Evolutionary conservation across 1,140 invertebrate genomes (phyloP), one percentile per base, ranked within the genome.

Genomic region (Centruroides vittatus): DNA sequence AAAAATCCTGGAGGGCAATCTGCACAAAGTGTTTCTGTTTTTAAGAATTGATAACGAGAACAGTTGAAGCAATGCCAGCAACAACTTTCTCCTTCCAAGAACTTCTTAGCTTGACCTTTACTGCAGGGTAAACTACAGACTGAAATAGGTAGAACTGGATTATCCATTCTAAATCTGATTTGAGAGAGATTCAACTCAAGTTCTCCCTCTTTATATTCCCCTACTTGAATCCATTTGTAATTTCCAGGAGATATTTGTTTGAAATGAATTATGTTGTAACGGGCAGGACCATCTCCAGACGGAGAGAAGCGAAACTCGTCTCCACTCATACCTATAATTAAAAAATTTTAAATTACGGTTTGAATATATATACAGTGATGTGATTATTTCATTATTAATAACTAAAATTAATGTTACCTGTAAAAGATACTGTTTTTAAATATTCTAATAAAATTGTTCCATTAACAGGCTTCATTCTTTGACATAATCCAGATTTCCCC

Each of bases 51-150:
- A 76, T 93, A 93, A 70, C 86, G 84, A 50, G 86, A 84, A 73
- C 93, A 96, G 75, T 91, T 89, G 78, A 91, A 87, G 75, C 93
- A 96, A 67, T 90, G 89, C 91, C 92, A 97, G 73, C 93, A 96
- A 73, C 92, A 96, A 66, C 84, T 86, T 71, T 93, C 89, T 0
- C 88, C 89, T 69, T 90, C 88, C 73, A 84, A 82, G 69, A 85
- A 71, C 6, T 76, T 85, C 73, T 85, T 86, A 60, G 85, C 81
- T 78, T 84, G 81, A 57, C 82, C 82, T 62, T 78, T 76, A 63
- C 78, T 76, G 68, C 86, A 84, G 47, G 85, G 82, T 48, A 82
- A 67, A 11, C 83, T 84, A 66, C 83, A 84, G 3, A 84, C 82
- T 3, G 82, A 84, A 49, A 76, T 78, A 34, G 81, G 82, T 49